Evolutionary conservation across 1,140 invertebrate genomes (phyloP).

Genomic region (Pseudomyrmex cubaensis): DNA sequence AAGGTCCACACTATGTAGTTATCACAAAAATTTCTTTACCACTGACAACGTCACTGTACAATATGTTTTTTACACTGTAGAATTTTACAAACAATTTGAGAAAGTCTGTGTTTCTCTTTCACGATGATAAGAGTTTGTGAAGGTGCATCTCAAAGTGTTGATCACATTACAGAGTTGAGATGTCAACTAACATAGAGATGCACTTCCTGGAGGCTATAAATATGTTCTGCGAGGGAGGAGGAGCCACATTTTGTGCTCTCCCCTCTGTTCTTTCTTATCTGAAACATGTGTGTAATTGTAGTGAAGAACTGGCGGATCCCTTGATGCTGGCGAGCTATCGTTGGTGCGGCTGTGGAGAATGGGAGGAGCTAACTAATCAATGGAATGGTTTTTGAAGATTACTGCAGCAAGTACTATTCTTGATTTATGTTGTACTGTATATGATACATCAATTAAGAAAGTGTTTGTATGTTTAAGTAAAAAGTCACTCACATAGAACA

Average conservation of each 20-base stretch:
- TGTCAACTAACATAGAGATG: slow-evolving; percentile 68
- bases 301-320: slow-evolving; percentile 70
- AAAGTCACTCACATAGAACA: too few relatives aligned
- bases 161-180: slow-evolving; percentile 11
- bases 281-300: slow-evolving; percentile 73
- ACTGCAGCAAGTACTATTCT: not conserved
- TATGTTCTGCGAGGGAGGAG: slow-evolving; percentile 36
- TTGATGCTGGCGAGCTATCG: slow-evolving; percentile 22
- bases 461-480: too few relatives aligned
- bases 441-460: too few relatives aligned
- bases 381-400: not conserved
- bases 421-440: not conserved
- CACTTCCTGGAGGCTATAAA: slow-evolving; percentile 69
- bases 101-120: too few relatives aligned
- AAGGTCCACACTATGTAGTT: not conserved
- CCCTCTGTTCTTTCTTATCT: slow-evolving; percentile 21
- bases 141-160: not conserved
- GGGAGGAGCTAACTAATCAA: slow-evolving; percentile 39
- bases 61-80: too few relatives aligned
- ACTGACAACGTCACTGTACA: too few relatives aligned
- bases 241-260: slow-evolving; percentile 39
- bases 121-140: not conserved
- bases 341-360: slow-evolving; percentile 18
- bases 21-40: too few relatives aligned
- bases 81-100: too few relatives aligned